phyloP scores from a whole-genome alignment of 2,797 vertebrate species.

The Hippocampus kuda region DNA sequence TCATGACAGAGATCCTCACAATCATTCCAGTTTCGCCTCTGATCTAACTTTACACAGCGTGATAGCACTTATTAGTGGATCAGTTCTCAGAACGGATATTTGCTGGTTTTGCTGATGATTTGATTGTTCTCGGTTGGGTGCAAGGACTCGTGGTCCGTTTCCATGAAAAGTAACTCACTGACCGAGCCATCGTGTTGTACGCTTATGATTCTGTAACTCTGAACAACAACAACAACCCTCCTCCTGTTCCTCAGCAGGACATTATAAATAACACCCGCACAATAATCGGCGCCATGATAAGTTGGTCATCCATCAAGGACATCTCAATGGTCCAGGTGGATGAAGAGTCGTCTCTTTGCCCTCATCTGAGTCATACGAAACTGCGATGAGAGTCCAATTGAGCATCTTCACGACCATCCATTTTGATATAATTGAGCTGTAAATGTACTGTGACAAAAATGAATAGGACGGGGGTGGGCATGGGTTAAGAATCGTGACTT shows the following conservation, averaged over 20 bases:
- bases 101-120: background rate
- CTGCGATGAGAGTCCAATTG: slow-evolving; percentile 48
- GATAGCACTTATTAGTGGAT: background rate
- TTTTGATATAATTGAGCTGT: slow-evolving; percentile 6
- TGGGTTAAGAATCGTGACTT: background rate
- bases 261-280: slow-evolving; percentile 78
- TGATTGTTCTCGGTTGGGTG: no score
- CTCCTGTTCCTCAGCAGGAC: slow-evolving; percentile 54
- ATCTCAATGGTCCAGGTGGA: slow-evolving; percentile 55
- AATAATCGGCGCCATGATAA: slow-evolving; percentile 76
- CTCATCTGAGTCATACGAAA: slow-evolving; percentile 25
- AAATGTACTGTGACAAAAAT: background rate
- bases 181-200: background rate
- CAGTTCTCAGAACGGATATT: background rate
- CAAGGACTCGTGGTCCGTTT: background rate
- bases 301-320: slow-evolving; percentile 71
- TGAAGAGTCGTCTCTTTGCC: slow-evolving; percentile 39
- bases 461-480: background rate
- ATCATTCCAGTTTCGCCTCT: background rate
- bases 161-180: background rate
- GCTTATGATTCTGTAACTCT: background rate
- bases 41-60: background rate
- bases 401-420: slow-evolving; percentile 21
- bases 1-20: background rate
- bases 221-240: slow-evolving; percentile 32